These are phyloP conservation scores for Cotesia congregata DNA, from an alignment of 2,888 invertebrate genomes.

Conservation along the genomic window DNA sequence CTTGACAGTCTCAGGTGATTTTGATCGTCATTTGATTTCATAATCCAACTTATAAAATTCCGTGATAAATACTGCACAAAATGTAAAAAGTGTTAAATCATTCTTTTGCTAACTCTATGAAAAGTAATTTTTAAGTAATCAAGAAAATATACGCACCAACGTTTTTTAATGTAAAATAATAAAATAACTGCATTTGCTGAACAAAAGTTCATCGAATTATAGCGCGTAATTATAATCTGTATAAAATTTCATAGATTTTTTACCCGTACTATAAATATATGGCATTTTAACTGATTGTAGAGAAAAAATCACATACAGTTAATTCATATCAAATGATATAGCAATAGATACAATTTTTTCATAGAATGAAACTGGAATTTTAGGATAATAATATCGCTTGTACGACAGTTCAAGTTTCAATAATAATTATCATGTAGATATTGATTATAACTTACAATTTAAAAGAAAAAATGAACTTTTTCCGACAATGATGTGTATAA, in stretches of 20 bases:
- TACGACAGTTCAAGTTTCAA: conserved; percentile 48
- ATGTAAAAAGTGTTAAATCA: background rate
- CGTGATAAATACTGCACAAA: conserved; percentile 16
- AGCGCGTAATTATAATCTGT: conserved; percentile 53
- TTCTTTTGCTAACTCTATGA: background rate
- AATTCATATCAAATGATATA: conserved; percentile 65
- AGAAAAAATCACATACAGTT: conserved; percentile 47
- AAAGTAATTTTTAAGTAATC: conserved; percentile 22
- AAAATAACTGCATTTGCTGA: background rate
- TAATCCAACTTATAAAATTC: conserved; percentile 32
- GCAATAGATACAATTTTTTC: conserved; percentile 43
- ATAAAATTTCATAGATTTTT: conserved; percentile 61
- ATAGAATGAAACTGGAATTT: background rate
- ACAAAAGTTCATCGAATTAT: conserved; percentile 23
- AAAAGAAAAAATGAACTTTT: conserved; percentile 34
- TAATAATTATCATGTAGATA: conserved; percentile 49
- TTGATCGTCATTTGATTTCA: conserved; percentile 51
- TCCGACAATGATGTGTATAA: conserved; percentile 38
- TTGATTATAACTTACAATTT: conserved; percentile 38
- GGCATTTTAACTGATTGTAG: conserved; percentile 25
- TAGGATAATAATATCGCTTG: conserved; percentile 29
- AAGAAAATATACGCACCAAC: conserved; percentile 13
- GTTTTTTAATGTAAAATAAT: conserved; percentile 2
- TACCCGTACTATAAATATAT: conserved; percentile 57
- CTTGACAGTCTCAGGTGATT: conserved; percentile 64